Evolutionary conservation across 1,140 invertebrate genomes (phyloP).

Genomic region (Nasonia longicornis): DNA sequence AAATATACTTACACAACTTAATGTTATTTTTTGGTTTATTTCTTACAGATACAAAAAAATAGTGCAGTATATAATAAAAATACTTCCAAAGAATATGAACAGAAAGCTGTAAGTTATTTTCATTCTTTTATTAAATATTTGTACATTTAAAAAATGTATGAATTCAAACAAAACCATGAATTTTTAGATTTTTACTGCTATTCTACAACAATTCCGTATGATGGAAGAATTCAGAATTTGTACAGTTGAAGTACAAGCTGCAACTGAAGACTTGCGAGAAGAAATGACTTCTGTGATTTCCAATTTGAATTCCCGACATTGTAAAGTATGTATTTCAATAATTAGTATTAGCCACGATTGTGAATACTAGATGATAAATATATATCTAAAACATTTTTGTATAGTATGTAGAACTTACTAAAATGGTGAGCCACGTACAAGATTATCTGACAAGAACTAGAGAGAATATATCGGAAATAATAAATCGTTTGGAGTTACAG

Average conservation of each 20-base stretch:
- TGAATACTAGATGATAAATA: background rate
- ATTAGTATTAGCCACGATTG: constrained; percentile 21
- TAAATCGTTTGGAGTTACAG: constrained; percentile 58
- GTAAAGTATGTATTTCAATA: constrained; percentile 53
- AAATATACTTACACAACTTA: background rate
- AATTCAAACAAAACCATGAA: constrained; percentile 9
- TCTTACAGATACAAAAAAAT: constrained; percentile 41
- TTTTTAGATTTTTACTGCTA: constrained; percentile 46
- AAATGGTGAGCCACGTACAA: constrained; percentile 55
- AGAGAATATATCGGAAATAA: constrained; percentile 54
- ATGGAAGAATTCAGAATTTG: constrained; percentile 66
- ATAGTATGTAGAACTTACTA: constrained; percentile 57
- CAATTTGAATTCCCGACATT: constrained; percentile 57
- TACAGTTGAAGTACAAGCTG: constrained; percentile 64
- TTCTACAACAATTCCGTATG: constrained; percentile 58
- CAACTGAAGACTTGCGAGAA: constrained; percentile 65
- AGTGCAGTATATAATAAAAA: constrained; percentile 26
- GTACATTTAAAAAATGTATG: background rate
- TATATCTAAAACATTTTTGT: background rate
- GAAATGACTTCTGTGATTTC: constrained; percentile 58
- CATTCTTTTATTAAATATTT: constrained; percentile 9
- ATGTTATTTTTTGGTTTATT: constrained; percentile 11
- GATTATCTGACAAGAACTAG: constrained; percentile 56
- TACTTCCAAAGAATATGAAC: constrained; percentile 34
- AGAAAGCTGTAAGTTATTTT: constrained; percentile 46